These are phyloP conservation scores for Pseudanteris insignis DNA, from an alignment of 2,888 invertebrate genomes.

Conservation along the genomic window DNA sequence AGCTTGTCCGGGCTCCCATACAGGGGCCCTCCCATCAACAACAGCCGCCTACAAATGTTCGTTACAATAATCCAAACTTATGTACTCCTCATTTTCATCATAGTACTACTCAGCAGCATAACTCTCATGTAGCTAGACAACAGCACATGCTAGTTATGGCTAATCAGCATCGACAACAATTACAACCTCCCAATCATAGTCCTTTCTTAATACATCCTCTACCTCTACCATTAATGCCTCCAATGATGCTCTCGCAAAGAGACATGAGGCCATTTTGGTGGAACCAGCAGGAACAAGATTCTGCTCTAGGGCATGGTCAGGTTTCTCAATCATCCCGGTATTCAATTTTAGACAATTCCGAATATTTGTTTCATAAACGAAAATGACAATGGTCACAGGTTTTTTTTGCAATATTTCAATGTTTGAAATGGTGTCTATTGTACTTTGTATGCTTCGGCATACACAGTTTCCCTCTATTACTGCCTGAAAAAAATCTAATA, in stretches of 20 bases:
- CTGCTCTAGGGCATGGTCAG: constrained; percentile 42
- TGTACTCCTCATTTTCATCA: constrained; percentile 48
- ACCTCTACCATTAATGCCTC: constrained; percentile 49
- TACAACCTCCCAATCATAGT: constrained; percentile 46
- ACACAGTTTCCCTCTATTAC: constrained; percentile 52
- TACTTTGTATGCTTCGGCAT: constrained; percentile 56
- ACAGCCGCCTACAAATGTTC: constrained; percentile 50
- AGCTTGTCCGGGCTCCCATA: constrained; percentile 70
- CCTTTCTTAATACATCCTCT: constrained; percentile 51
- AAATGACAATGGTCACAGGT: constrained; percentile 59
- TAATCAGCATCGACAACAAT: constrained; percentile 34
- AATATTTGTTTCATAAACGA: constrained; percentile 53
- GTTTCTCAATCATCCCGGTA: constrained; percentile 45
- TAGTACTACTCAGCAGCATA: constrained; percentile 47
- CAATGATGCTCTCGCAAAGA: constrained; percentile 52
- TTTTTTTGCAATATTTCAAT: constrained; percentile 54
- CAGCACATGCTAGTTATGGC: constrained; percentile 49
- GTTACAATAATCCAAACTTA: constrained; percentile 50
- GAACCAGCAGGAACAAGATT: constrained; percentile 50
- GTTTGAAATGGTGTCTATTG: constrained; percentile 61
- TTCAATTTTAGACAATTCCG: constrained; percentile 46
- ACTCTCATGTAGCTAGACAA: constrained; percentile 49
- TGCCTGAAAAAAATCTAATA: constrained; percentile 41
- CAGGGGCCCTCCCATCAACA: constrained; percentile 54
- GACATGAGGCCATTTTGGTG: constrained; percentile 55